These are phyloP conservation scores for Pantherophis guttatus DNA, from an alignment of 2,113 vertebrate genomes.

Conservation along the genomic window DNA sequence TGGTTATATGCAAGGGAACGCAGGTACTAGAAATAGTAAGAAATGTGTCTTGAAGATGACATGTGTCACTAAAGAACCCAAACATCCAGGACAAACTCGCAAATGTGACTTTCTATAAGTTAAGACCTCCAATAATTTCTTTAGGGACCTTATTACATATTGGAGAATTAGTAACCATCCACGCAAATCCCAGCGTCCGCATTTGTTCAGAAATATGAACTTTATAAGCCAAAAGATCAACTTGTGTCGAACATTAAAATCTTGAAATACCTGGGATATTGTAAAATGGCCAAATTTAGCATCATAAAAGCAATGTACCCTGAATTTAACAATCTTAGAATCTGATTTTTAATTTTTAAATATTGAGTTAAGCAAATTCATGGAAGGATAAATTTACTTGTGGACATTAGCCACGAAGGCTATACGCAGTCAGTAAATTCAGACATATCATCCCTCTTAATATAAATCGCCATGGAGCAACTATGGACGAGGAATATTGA, in stretches of 20 bases:
- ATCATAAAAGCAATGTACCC: neutral
- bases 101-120: neutral
- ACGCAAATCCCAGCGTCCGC: neutral
- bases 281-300: neutral
- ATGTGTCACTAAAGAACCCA: accelerated
- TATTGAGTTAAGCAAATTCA: neutral
- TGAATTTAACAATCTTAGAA: neutral
- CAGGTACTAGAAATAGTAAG: neutral
- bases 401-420: neutral
- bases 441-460: neutral
- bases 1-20: neutral
- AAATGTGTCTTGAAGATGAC: accelerated
- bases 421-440: neutral
- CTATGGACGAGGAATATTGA: neutral
- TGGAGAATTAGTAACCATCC: neutral
- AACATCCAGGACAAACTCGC: neutral
- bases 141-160: neutral
- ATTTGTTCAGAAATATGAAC: neutral
- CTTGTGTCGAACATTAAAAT: neutral
- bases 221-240: neutral
- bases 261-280: neutral
- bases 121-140: neutral
- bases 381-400: neutral
- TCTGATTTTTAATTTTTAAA: neutral
- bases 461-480: neutral